Evolutionary conservation across 2,797 vertebrate species (phyloP).

Genomic region (Trachurus trachurus): DNA sequence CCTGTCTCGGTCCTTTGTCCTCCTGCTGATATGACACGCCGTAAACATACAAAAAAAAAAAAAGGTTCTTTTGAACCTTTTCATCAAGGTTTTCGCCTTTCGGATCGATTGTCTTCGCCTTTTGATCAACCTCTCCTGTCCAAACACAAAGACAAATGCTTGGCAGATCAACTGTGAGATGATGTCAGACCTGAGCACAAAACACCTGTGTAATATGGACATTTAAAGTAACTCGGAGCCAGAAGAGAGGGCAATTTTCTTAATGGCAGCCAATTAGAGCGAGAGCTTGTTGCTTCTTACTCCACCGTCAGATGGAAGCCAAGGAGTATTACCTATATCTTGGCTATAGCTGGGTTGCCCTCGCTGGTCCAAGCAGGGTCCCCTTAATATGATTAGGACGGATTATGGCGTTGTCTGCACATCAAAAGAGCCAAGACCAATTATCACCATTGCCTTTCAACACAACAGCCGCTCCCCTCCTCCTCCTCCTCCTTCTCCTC

Average conservation of each 20-base stretch:
- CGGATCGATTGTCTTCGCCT: slow-evolving; percentile 1
- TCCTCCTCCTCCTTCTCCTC: neutral
- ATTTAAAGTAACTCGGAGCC: slow-evolving; percentile 7
- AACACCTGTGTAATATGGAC: slow-evolving; percentile 18
- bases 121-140: slow-evolving; percentile 32
- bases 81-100: slow-evolving; percentile 42
- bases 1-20: slow-evolving; percentile 53
- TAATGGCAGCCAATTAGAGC: slow-evolving; percentile 38
- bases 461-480: slow-evolving; percentile 48
- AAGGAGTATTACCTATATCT: slow-evolving; percentile 67
- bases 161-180: neutral
- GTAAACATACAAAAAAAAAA: slow-evolving; percentile 34
- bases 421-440: slow-evolving; percentile 87
- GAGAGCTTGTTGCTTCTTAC: slow-evolving; percentile 40
- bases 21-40: slow-evolving; percentile 60
- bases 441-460: slow-evolving; percentile 85
- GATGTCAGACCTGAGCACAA: slow-evolving; percentile 27
- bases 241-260: slow-evolving; percentile 27
- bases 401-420: slow-evolving; percentile 83
- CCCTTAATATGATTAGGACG: slow-evolving; percentile 85
- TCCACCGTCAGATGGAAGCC: slow-evolving; percentile 20
- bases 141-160: slow-evolving; percentile 18
- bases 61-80: slow-evolving; percentile 48
- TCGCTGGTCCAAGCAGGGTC: slow-evolving; percentile 70
- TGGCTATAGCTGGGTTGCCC: slow-evolving; percentile 59